phyloP scores from a whole-genome alignment of 2,113 vertebrate species.

The Edolisoma coerulescens region DNA sequence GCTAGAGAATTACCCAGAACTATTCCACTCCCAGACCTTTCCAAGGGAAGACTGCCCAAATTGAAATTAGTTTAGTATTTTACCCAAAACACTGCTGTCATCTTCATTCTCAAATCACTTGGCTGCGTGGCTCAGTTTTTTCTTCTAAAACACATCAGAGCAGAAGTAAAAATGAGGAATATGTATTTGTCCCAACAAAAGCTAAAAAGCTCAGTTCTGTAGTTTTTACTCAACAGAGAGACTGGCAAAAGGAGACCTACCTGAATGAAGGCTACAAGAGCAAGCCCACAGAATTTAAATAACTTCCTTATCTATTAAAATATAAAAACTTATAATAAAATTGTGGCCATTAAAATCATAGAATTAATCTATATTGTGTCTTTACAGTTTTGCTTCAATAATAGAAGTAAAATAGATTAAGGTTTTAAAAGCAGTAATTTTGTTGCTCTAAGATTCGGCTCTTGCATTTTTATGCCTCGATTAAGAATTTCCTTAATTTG shows the following conservation, averaged over 20 bases:
- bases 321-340: constrained; percentile 58
- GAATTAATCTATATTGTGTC: constrained; percentile 62
- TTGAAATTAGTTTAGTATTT: neutral
- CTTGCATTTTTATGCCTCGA: constrained; percentile 36
- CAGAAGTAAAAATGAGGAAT: neutral
- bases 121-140: neutral
- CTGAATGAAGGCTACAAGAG: constrained; percentile 15
- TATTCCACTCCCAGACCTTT: neutral
- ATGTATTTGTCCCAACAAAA: neutral
- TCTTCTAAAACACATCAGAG: neutral
- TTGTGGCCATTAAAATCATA: constrained; percentile 31
- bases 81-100: neutral
- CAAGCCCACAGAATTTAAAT: constrained; percentile 45
- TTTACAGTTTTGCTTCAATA: constrained; percentile 57
- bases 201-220: neutral
- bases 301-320: constrained; percentile 55
- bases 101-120: neutral
- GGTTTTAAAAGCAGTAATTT: constrained; percentile 57
- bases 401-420: constrained; percentile 57
- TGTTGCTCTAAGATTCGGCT: constrained; percentile 44
- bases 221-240: neutral
- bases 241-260: neutral
- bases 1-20: neutral
- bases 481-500: constrained; percentile 29
- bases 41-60: neutral